Evolutionary conservation across 2,113 vertebrate species (phyloP), one percentile per base, ranked within the genome.

Genomic region (cattle (Bos taurus)): DNA sequence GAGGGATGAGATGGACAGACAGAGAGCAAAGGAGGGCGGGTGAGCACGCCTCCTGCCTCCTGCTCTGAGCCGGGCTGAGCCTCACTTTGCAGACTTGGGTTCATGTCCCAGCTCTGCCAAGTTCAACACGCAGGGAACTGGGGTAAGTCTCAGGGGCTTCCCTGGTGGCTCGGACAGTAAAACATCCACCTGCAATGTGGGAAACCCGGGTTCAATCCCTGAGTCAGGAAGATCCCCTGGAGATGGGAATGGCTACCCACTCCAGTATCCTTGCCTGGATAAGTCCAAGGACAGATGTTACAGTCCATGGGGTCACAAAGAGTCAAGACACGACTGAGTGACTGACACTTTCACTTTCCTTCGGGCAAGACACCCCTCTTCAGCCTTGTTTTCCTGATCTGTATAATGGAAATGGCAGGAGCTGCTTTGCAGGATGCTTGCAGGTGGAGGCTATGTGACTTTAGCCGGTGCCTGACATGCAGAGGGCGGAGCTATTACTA

Each of bases 401-500:
- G 50, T 48, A 0, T 6, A 8, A 52, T 7, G 21, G 87, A n/a
- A 74, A 11, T 0, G 4, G 26, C 0, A 15, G 56, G 14, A 8
- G 59, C 46, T 25, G 25, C 46, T n/a, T 2, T 14, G 28, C 48
- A 54, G 77, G 36, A 15, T 1, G 8, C 21, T 14, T 30, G 16
- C n/a, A 12, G 43, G 21, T 48, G 1, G 21, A 15, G 36, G 23
- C 1, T 5, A 2, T 1, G 36, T 7, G 6, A 3, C 16, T 80
- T 46, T 11, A 71, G 64, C 88, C 2, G 0, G 2, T 30, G 50
- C 43, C 67, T 3, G 16, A 62, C 21, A 7, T 1, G 0, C 23
- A 6, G 21, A 1, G 17, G 14, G 19, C 1, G 0, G 0, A 10
- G n/a, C 46, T 8, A 0, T 48, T 25, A 17, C 28, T 7, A 0